Evolutionary conservation across 2,888 invertebrate genomes (phyloP).

Genomic region (Pantelozetes paolii): DNA sequence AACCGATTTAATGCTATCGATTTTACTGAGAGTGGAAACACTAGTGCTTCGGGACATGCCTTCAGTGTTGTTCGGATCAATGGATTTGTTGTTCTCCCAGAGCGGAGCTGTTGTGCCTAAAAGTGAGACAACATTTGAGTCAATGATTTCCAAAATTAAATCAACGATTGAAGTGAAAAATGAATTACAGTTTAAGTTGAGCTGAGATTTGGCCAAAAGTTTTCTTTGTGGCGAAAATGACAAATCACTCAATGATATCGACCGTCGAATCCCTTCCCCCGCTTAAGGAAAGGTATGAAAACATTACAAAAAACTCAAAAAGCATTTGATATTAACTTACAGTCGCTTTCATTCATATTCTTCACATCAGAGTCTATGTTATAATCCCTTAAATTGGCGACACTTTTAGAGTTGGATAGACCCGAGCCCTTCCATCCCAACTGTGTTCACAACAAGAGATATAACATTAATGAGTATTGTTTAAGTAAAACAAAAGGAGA

Average conservation of each 20-base stretch:
- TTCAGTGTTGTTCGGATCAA: constrained; percentile 25
- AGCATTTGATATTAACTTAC: background rate
- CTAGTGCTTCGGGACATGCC: constrained; percentile 46
- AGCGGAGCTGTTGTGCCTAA: constrained; percentile 43
- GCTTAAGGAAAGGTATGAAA: background rate
- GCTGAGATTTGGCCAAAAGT: constrained; percentile 16
- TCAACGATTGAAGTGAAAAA: no score
- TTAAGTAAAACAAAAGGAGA: constrained; percentile 6
- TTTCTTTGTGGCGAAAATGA: constrained; percentile 34
- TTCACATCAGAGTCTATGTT: background rate
- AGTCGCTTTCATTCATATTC: background rate
- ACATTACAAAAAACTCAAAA: background rate
- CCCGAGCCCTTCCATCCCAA: constrained; percentile 70
- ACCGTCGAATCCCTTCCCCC: constrained; percentile 37
- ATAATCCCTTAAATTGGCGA: constrained; percentile 53
- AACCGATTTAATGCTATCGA: constrained; percentile 39
- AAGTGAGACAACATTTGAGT: no score
- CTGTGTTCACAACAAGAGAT: constrained; percentile 54
- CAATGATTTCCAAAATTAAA: no score
- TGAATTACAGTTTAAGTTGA: constrained; percentile 15
- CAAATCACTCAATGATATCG: constrained; percentile 43
- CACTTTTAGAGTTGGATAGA: constrained; percentile 77
- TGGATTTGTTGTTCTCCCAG: constrained; percentile 41
- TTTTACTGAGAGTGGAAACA: constrained; percentile 44
- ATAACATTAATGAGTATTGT: background rate